Percentiles rank a stretch among this genome's conserved stretches.
Evolutionary conservation across 1,140 invertebrate genomes (phyloP).

Genomic region (Stegodyphus dumicola): DNA sequence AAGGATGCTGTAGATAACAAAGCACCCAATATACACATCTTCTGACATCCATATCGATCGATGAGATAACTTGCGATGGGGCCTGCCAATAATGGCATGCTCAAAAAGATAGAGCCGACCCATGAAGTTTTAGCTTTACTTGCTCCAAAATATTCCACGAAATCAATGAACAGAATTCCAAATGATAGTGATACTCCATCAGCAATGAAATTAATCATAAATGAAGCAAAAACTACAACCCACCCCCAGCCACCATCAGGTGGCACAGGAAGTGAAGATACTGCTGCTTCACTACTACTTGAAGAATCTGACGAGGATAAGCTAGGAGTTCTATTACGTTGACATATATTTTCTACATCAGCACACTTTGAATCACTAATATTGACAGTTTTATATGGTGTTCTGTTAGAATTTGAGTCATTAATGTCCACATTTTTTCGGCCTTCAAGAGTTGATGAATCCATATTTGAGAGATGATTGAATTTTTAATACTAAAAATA

Average conservation of each 20-base stretch:
- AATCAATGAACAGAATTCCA: conserved; percentile 87
- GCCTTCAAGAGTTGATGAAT: conserved; percentile 46
- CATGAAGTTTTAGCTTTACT: conserved; percentile 87
- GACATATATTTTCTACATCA: not conserved
- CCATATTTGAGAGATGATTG: conserved; percentile 47
- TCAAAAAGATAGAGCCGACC: conserved; percentile 87
- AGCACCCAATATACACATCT: conserved; percentile 81
- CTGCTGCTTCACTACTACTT: not conserved
- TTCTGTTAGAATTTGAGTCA: conserved; percentile 53
- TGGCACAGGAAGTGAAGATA: conserved; percentile 64
- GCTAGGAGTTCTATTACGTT: conserved; percentile 28
- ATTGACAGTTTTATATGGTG: conserved; percentile 22
- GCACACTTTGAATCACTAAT: conserved; percentile 24
- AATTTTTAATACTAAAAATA: conserved; percentile 47
- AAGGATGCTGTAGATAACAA: conserved; percentile 81
- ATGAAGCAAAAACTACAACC: conserved; percentile 81
- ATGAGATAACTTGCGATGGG: conserved; percentile 89
- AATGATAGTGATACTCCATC: conserved; percentile 95
- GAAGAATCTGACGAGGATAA: conserved; percentile 41
- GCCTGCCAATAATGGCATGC: conserved; percentile 88
- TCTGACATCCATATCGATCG: conserved; percentile 85
- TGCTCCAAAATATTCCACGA: conserved; percentile 85
- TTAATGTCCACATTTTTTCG: conserved; percentile 58
- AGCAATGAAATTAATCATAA: conserved; percentile 92
- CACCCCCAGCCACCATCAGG: conserved; percentile 76